These are phyloP conservation scores for Synanceia verrucosa DNA, from an alignment of 2,797 vertebrate genomes.

Conservation along the genomic window DNA sequence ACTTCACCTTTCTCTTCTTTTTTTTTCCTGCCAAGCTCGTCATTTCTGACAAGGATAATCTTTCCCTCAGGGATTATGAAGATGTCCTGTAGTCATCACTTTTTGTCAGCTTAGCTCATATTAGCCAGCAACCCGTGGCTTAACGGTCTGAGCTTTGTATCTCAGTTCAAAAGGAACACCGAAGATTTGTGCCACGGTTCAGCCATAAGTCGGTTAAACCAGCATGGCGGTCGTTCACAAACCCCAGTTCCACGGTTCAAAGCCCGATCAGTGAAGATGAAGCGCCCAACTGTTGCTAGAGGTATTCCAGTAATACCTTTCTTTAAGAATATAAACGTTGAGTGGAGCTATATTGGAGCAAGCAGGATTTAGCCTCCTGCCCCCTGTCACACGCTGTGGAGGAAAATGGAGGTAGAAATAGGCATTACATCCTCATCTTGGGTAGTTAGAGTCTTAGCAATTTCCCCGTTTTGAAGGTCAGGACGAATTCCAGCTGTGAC, in stretches of 20 bases:
- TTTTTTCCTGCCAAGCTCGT: conserved; percentile 70
- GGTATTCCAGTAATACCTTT: conserved; percentile 51
- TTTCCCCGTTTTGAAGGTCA: conserved; percentile 40
- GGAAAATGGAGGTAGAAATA: conserved; percentile 20
- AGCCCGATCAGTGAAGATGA: conserved; percentile 65
- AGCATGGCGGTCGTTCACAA: conserved; percentile 51
- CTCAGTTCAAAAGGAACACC: conserved; percentile 80
- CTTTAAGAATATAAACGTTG: conserved; percentile 33
- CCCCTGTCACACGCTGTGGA: conserved; percentile 18
- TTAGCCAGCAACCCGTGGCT: conserved; percentile 82
- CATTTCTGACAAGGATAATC: conserved; percentile 82
- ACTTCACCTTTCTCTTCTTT: conserved; percentile 37
- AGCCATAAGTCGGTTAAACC: conserved; percentile 71
- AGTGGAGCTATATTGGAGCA: conserved; percentile 23
- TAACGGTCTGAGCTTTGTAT: conserved; percentile 77
- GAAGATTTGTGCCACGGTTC: conserved; percentile 71
- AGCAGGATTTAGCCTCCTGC: conserved; percentile 21
- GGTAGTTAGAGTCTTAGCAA: conserved; percentile 2
- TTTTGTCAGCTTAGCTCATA: conserved; percentile 82
- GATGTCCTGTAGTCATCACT: conserved; percentile 84
- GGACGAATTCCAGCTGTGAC: conserved; percentile 18
- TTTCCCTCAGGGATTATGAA: conserved; percentile 80
- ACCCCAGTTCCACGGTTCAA: conserved; percentile 47
- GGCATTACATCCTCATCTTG: not conserved
- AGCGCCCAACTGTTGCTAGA: conserved; percentile 51